These are phyloP conservation scores for Phyllotreta cruciferae DNA, from an alignment of 2,888 invertebrate genomes.

Conservation along the genomic window DNA sequence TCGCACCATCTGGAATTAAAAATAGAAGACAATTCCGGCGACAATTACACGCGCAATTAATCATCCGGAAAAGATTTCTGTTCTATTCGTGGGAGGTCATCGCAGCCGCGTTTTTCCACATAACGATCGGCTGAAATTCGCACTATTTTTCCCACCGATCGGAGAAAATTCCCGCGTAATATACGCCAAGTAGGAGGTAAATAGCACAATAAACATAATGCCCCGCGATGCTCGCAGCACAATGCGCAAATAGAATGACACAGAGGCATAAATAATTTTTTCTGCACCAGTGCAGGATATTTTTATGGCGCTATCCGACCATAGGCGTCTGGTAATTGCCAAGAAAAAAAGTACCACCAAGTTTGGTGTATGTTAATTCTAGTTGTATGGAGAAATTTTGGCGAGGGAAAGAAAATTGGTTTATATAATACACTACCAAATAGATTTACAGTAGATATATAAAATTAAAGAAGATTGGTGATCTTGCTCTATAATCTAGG, in stretches of 20 bases:
- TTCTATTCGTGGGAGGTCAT: conserved; percentile 15
- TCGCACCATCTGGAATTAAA: no score
- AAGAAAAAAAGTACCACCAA: no score
- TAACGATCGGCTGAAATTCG: conserved; percentile 9
- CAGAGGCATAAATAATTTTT: conserved; percentile 37
- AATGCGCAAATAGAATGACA: conserved; percentile 36
- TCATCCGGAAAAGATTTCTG: no score
- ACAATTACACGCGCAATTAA: no score
- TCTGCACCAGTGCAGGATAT: conserved; percentile 43
- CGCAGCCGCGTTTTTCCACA: neutral
- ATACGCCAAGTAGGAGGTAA: conserved; percentile 39
- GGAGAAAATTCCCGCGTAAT: conserved; percentile 18
- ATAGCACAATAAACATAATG: conserved; percentile 41
- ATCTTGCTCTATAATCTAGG: no score
- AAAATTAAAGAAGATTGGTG: conserved; percentile 37
- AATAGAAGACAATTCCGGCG: no score
- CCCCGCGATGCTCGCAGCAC: conserved; percentile 32
- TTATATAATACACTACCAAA: no score
- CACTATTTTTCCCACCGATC: conserved; percentile 21
- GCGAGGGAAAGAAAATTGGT: no score
- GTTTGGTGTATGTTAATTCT: no score
- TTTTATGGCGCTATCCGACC: conserved; percentile 38
- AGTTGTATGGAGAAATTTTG: no score
- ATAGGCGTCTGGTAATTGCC: no score
- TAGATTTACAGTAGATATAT: conserved; percentile 32